Base-by-base conservation (phyloP, 2,113 vertebrate species). In the Ramphastos sulfuratus region DNA sequence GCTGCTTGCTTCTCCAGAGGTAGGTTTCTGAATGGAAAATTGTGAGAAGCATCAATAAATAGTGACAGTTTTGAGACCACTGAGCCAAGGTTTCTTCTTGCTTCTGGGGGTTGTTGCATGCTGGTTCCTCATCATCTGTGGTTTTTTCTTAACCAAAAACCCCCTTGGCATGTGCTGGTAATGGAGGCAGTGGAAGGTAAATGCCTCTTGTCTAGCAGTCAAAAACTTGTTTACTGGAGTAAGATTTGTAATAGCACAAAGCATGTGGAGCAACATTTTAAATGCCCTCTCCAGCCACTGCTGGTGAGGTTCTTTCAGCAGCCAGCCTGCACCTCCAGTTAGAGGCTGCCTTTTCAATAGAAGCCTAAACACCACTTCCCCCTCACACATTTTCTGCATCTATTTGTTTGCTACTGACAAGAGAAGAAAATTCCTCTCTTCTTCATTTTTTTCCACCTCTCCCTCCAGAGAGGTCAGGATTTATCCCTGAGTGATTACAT, bases 401-500 rank as follows among this genome's bases (percentile, higher is more conserved):
- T 89, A 24, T 90, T 93, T 91, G 31, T 85, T 85, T 92, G 75
- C 37, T 81, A 17, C 37, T 59, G 55, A 81, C 7, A 69, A 71
- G n/a, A 61, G 42, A 72, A 81, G 35, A 79, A 73, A 83, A 82
- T 59, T 63, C 21, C n/a, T 86, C 52, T 77, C 78, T 81, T 78
- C 13, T 93, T 85, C 15, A 42, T 42, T 42, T 42, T 42, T 15
- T 42, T 42, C 14, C 42, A 61, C 7, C 17, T 50, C 16, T 83
- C 50, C 31, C 91, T 85, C 70, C 59, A 84, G 69, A 96, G 91
- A 70, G 61, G 65, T 77, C 75, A 93, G 80, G 66, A 94, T 94
- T 93, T 90, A 79, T 83, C 50, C 93, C 50, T 37, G 50, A 93
- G 83, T 42, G 50, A 94, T 78, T 94, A 90, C 55, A 65, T 42